These are phyloP conservation scores for Hirtodrosophila histrioides DNA, from an alignment of 2,888 invertebrate genomes.

Conservation along the genomic window DNA sequence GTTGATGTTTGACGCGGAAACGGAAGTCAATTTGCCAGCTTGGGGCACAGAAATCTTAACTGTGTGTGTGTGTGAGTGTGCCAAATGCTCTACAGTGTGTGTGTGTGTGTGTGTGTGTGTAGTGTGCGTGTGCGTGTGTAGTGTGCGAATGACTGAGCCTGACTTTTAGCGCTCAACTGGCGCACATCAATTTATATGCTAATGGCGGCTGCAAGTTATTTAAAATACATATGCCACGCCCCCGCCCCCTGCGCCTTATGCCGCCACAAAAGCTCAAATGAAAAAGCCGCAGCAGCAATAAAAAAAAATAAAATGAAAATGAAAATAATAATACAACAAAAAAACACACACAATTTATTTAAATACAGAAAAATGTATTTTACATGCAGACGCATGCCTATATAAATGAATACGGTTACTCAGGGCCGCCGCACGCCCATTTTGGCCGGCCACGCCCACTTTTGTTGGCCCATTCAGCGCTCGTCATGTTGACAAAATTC, in stretches of 20 bases:
- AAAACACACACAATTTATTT: slow-evolving; percentile 56
- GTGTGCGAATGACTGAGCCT: slow-evolving; percentile 23
- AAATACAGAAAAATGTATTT: slow-evolving; percentile 54
- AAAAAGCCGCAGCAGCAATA: slow-evolving; percentile 30
- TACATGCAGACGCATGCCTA: neutral
- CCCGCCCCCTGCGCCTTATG: neutral
- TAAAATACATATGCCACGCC: slow-evolving; percentile 70
- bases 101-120: slow-evolving; percentile 21
- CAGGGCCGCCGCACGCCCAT: slow-evolving; percentile 36
- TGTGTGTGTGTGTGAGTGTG: slow-evolving; percentile 21
- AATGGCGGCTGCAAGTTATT: slow-evolving; percentile 66
- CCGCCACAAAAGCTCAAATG: slow-evolving; percentile 33
- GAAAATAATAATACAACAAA: slow-evolving; percentile 30
- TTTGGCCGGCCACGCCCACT: slow-evolving; percentile 40
- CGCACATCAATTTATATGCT: slow-evolving; percentile 74
- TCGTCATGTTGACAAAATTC: slow-evolving; percentile 69
- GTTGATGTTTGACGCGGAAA: slow-evolving; percentile 60
- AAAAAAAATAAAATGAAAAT: slow-evolving; percentile 21
- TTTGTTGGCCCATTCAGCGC: slow-evolving; percentile 14
- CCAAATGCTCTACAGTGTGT: slow-evolving; percentile 47
- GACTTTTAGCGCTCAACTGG: slow-evolving; percentile 52
- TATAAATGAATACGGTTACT: slow-evolving; percentile 58
- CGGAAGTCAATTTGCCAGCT: slow-evolving; percentile 77
- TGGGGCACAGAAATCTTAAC: slow-evolving; percentile 36
- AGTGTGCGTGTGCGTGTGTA: slow-evolving; percentile 21